A percentile compares a stretch with the other conserved stretches of the same genome.
phyloP scores from a whole-genome alignment of 2,113 vertebrate species.

The Cygnus atratus region DNA sequence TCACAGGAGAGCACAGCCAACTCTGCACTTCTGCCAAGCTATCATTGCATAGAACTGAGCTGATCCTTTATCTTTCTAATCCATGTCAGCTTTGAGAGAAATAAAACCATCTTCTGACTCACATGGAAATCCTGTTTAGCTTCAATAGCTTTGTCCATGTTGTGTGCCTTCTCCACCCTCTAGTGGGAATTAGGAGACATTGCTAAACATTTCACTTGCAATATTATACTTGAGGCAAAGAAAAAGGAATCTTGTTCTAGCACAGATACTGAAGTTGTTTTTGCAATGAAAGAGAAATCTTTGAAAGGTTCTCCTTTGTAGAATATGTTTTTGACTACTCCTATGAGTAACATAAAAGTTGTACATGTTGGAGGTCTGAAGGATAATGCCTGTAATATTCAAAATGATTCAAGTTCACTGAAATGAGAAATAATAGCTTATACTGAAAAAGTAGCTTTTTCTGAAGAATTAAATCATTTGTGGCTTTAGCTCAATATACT shows the following conservation, averaged over 20 bases:
- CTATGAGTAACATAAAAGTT: not conserved
- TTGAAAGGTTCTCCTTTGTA: not conserved
- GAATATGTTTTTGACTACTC: not conserved
- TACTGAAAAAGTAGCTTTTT: not conserved
- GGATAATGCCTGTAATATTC: not conserved
- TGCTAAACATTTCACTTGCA: not conserved
- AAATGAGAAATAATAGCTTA: not conserved
- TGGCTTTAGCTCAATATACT: not conserved
- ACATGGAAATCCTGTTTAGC: not conserved
- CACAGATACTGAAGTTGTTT: not conserved
- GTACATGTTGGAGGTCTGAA: not conserved
- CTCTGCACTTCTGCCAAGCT: not conserved
- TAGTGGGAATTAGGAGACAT: not conserved
- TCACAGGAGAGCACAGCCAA: not conserved
- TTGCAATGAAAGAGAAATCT: not conserved
- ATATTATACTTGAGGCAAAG: not conserved
- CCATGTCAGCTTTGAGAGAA: not conserved
- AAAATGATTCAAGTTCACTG: not conserved
- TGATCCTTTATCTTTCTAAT: not conserved
- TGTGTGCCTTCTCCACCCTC: not conserved
- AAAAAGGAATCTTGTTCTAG: not conserved
- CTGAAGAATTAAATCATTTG: not conserved
- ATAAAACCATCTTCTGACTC: not conserved
- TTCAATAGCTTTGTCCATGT: fast-evolving
- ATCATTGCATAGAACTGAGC: fast-evolving